A percentile compares a stretch with the other conserved stretches of the same genome.
Evolutionary conservation across 2,113 vertebrate genomes (phyloP).

Genomic region (Scopus umbretta): DNA sequence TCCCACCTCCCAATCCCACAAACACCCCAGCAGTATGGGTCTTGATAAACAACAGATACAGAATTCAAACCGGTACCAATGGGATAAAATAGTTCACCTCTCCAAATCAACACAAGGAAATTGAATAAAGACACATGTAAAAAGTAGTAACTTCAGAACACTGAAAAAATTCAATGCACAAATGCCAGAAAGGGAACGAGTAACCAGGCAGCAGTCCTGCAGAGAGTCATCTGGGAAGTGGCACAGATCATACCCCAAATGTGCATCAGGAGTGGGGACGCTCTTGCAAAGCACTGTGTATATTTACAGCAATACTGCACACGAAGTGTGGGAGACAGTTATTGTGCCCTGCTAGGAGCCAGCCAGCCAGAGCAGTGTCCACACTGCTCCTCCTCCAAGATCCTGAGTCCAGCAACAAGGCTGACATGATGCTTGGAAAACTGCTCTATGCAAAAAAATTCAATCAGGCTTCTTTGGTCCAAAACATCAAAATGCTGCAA

Average conservation of each 20-base stretch:
- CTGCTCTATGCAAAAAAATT: not conserved
- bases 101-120: not conserved
- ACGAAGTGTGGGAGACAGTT: not conserved
- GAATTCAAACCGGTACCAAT: not conserved
- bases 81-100: not conserved
- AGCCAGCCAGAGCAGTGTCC: not conserved
- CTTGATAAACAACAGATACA: not conserved
- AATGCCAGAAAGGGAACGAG: not conserved
- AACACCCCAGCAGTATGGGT: not conserved
- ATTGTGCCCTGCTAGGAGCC: not conserved
- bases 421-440: not conserved
- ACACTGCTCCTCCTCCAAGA: not conserved
- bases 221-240: not conserved
- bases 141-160: not conserved
- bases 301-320: not conserved
- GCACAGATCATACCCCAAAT: not conserved
- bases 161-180: not conserved
- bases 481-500: not conserved
- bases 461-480: not conserved
- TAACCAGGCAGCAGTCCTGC: not conserved
- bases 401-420: not conserved
- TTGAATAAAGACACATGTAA: not conserved
- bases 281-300: not conserved
- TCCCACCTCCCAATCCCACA: not conserved
- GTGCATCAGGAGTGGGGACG: not conserved